Evolutionary conservation across 2,113 vertebrate species (phyloP), one percentile per base, ranked within the genome.

Genomic region (Pterophyllum scalare): DNA sequence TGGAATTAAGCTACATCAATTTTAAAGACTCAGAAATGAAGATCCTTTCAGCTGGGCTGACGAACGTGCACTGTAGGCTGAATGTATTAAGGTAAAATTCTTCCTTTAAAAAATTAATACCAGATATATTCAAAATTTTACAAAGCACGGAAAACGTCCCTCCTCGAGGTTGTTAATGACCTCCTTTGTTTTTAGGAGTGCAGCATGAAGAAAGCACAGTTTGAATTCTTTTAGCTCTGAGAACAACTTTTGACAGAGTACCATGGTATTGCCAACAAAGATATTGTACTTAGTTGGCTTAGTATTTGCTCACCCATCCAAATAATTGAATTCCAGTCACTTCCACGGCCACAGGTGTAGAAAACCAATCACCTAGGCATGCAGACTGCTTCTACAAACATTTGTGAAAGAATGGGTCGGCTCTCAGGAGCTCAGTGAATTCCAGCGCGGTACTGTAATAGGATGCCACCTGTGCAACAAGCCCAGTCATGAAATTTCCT

Each of bases 21-120:
- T 75, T 90, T 2, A 11, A 19, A 6, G 77, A 88, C 56, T 61
- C 88, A 24, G 59, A 79, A 15, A 81, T 90, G 86, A n/a, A 88
- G 20, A 57, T 74, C 35, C 82, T 90, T 19, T 90, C 54, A 49
- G 31, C 35, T 12, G 77, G 72, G 22, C 65, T 88, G 46, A 85
- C 26, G 74, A 88, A 33, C 70, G 40, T n/a, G 8, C 60, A 57
- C 58, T 90, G 86, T 26, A 67, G 2, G 35, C 60, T 88, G 56
- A 38, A 81, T 3, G 24, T 24, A 70, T n/a, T 88, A 3, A 79
- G 80, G 88, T 90, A 80, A 61, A 61, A 58, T 28, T 26, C 35
- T 46, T 20, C 58, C 38, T 56, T 56, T 61, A 6, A 7, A 49
- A 52, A 31, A 61, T 5, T 17, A 46, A 5, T 52, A 49, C 31